A percentile compares a stretch with the other conserved stretches of the same genome.
Evolutionary conservation across 2,888 invertebrate genomes (phyloP).

Genomic region (Timema cristinae): DNA sequence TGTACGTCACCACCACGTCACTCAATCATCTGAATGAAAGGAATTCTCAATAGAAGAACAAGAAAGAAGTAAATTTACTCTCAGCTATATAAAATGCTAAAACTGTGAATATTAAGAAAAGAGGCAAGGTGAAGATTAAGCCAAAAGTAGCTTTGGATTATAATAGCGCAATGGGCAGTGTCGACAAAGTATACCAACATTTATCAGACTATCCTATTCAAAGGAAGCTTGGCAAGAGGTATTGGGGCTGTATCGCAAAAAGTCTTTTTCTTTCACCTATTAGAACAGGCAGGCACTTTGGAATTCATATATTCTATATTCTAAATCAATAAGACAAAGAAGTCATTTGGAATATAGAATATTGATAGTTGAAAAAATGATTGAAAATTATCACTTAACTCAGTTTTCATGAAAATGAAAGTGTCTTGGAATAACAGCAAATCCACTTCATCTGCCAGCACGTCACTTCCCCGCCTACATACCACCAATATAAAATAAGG

Average conservation of each 20-base stretch:
- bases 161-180: too few species aligned
- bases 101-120: not conserved
- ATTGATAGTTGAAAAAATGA: not conserved
- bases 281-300: not conserved
- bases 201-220: not conserved
- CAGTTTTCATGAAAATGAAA: not conserved
- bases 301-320: not conserved
- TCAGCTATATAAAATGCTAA: not conserved
- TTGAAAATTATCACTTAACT: not conserved
- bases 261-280: not conserved
- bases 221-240: not conserved
- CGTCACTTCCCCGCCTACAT: not conserved
- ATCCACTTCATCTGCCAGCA: not conserved
- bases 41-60: not conserved
- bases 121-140: not conserved
- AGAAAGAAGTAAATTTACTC: not conserved
- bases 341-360: not conserved
- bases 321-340: not conserved
- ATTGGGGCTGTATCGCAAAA: not conserved
- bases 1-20: too few species aligned
- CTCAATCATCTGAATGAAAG: too few species aligned
- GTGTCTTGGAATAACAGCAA: not conserved
- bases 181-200: not conserved
- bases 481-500: not conserved
- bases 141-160: too few species aligned